Evolutionary conservation across 2,113 vertebrate species (phyloP), one percentile per base, ranked within the genome.

Genomic region (Ceyx melanurus): DNA sequence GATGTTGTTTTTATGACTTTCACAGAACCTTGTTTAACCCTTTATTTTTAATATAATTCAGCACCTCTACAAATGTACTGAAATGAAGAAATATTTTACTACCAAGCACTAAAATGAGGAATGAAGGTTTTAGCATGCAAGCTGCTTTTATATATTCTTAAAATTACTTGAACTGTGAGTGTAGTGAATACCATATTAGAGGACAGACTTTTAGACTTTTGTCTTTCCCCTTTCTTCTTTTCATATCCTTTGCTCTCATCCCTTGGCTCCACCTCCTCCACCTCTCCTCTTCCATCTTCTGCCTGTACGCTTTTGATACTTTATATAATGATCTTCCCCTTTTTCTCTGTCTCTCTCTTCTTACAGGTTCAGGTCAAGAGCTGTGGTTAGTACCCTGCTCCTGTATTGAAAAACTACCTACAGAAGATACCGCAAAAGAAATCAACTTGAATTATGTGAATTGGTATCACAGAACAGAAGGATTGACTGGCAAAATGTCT

Each of bases 401-500:
- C 76, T 74, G 77, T 82, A 92, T 28, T 87, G 87, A 94, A 96
- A 93, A 48, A 76, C 60, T 87, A 73, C 72, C 75, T 86, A 95
- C 62, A 79, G 85, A 89, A 92, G 74, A 85, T 18, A 90, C 87
- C 72, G 51, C 14, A 93, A 74, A 65, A 77, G 51, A 90, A 94
- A 94, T 57, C 71, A 57, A 89, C 87, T 95, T 45, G 72, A 94
- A 92, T 46, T 85, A 42, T 88, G 57, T 46, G 35, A 93, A 95
- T 94, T 93, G 90, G 92, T 92, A 93, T 93, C 92, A 90, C 66
- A 57, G 75, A 93, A 92, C 85, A 95, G 92, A 67, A 72, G 82
- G 76, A 46, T 58, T 92, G 84, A 96, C 88, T 95, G 82, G 90
- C 79, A 93, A 88, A 95, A 85, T 3, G 54, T 88, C 85, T 94